Percentiles rank a stretch among this genome's conserved stretches.
phyloP scores from a whole-genome alignment of 2,797 vertebrate species.

The Paguma larvata region DNA sequence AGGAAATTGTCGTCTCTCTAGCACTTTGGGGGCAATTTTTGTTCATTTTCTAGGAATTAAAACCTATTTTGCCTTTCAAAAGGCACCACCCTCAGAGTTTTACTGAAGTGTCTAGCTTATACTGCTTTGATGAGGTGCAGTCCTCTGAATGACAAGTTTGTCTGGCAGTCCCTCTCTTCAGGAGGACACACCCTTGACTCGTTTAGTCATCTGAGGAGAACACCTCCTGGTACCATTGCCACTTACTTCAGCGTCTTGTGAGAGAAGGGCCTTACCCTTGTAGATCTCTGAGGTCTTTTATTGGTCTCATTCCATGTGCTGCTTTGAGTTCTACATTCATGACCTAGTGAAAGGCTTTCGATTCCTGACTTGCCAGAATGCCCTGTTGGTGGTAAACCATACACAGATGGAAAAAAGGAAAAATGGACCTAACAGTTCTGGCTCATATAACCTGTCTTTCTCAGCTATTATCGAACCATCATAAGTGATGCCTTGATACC shows the following conservation, averaged over 20 bases:
- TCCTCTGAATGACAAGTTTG: not conserved
- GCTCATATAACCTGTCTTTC: not conserved
- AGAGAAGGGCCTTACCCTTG: not conserved
- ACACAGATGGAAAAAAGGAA: not conserved
- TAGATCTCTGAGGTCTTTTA: not conserved
- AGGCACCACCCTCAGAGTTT: not conserved
- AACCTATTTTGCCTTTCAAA: conserved; percentile 10
- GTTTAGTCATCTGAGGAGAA: not conserved
- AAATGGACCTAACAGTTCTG: not conserved
- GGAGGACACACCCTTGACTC: not conserved
- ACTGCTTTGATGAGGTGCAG: not conserved
- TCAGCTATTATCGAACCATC: not conserved
- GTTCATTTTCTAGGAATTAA: not conserved
- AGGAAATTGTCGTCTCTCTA: not conserved
- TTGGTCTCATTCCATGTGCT: not conserved
- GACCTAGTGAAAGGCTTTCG: not conserved
- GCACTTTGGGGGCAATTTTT: not conserved
- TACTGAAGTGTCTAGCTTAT: not conserved
- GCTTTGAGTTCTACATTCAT: not conserved
- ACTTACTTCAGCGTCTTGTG: not conserved
- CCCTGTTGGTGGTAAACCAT: not conserved
- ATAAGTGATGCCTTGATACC: not conserved
- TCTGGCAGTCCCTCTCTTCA: not conserved
- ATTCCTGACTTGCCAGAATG: not conserved
- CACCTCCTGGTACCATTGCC: not conserved